phyloP scores from a whole-genome alignment of 2,888 invertebrate species.

The Parnassius orleans region DNA sequence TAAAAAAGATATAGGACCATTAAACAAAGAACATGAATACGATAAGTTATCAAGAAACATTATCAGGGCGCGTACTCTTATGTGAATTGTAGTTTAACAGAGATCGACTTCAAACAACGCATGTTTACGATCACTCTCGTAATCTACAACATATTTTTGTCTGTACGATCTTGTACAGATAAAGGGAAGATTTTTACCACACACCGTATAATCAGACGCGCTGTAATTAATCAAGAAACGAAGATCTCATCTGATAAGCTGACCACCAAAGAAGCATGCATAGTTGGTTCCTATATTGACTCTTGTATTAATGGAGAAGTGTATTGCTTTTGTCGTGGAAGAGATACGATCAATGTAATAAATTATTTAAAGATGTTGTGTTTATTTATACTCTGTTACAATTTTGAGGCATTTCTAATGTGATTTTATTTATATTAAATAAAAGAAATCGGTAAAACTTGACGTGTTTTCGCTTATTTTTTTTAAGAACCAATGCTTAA shows the following conservation, averaged over 20 bases:
- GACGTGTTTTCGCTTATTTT: too few species aligned
- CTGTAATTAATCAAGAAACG: slow-evolving; percentile 62
- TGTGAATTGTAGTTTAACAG: slow-evolving; percentile 9
- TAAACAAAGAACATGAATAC: not conserved
- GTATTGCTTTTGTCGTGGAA: slow-evolving; percentile 21
- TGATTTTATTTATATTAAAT: too few species aligned
- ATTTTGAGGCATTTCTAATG: too few species aligned
- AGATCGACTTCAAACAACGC: slow-evolving; percentile 11
- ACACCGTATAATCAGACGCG: slow-evolving; percentile 50
- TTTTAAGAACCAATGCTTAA: too few species aligned
- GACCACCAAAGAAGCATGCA: slow-evolving; percentile 54
- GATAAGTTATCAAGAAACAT: slow-evolving; percentile 4
- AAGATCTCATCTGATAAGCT: slow-evolving; percentile 51
- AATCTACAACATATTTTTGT: slow-evolving; percentile 39
- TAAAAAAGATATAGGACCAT: not conserved
- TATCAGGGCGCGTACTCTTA: not conserved
- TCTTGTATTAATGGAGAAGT: slow-evolving; percentile 19
- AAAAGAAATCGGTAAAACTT: too few species aligned
- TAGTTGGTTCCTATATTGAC: slow-evolving; percentile 5
- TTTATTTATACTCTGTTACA: too few species aligned
- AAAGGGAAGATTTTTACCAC: slow-evolving; percentile 50
- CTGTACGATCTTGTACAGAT: slow-evolving; percentile 47
- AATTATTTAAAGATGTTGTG: too few species aligned
- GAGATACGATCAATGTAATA: too few species aligned
- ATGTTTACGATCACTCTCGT: slow-evolving; percentile 38